phyloP scores from a whole-genome alignment of 2,797 vertebrate species.

The Hybognathus amarus region DNA sequence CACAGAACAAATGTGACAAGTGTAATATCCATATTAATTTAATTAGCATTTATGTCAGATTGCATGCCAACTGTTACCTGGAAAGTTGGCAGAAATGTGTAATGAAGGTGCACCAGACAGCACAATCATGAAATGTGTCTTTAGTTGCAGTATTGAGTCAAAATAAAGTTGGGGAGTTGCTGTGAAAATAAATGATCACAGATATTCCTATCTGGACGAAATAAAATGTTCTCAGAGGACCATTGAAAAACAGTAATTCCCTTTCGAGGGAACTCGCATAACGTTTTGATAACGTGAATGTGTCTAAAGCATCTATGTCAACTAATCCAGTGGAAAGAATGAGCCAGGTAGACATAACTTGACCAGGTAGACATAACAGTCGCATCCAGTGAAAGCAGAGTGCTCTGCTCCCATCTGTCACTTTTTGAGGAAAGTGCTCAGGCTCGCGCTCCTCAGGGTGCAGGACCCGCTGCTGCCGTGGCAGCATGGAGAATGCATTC shows the following conservation, averaged over 20 bases:
- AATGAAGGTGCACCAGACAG: not conserved
- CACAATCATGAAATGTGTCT: not conserved
- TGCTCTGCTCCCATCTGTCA: too few species aligned
- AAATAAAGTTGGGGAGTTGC: not conserved
- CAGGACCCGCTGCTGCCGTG: too few species aligned
- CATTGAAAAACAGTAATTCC: not conserved
- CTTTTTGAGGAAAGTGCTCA: too few species aligned
- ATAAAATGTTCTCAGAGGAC: not conserved
- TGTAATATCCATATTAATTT: conserved; percentile 5
- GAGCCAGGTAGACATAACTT: too few species aligned
- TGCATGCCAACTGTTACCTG: conserved; percentile 13
- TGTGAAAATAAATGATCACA: not conserved
- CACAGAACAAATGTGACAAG: not conserved
- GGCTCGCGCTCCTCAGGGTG: too few species aligned
- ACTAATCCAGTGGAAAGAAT: too few species aligned
- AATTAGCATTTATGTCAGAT: conserved; percentile 11
- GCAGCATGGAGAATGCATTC: too few species aligned
- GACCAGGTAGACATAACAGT: too few species aligned
- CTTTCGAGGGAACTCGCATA: too few species aligned
- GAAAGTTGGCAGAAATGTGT: conserved; percentile 8
- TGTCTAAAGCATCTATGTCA: too few species aligned
- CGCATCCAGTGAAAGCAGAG: too few species aligned
- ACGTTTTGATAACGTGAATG: too few species aligned
- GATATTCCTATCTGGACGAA: not conserved
- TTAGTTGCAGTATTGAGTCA: conserved; percentile 12